phyloP scores from a whole-genome alignment of 2,888 invertebrate species.

The Pogonocherus hispidulus region DNA sequence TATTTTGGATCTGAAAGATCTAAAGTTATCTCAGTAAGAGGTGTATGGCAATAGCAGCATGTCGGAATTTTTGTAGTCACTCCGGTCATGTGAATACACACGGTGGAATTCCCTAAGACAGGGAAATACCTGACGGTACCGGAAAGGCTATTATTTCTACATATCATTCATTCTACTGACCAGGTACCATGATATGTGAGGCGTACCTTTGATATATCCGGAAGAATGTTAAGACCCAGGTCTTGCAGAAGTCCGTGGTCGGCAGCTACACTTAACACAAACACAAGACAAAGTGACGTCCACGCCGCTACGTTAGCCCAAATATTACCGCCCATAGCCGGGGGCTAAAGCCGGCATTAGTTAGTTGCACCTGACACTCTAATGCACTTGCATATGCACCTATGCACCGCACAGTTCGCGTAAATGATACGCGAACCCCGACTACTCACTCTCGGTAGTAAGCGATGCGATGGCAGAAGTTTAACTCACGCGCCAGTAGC shows the following conservation, averaged over 20 bases:
- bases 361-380: constrained; percentile 50
- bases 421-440: constrained; percentile 44
- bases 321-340: constrained; percentile 64
- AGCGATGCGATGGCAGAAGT: constrained; percentile 50
- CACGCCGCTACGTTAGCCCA: constrained; percentile 62
- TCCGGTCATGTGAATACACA: constrained; percentile 48
- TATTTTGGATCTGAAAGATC: constrained; percentile 45
- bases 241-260: constrained; percentile 60
- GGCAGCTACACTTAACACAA: constrained; percentile 53
- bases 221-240: constrained; percentile 61
- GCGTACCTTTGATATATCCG: constrained; percentile 64
- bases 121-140: constrained; percentile 55
- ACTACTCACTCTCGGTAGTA: constrained; percentile 51
- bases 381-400: constrained; percentile 54
- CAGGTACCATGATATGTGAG: constrained; percentile 2
- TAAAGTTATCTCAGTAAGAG: constrained; percentile 19
- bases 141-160: constrained; percentile 10
- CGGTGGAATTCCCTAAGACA: constrained; percentile 55
- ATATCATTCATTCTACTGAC: constrained; percentile 10
- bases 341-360: constrained; percentile 60
- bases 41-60: constrained; percentile 4
- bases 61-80: constrained; percentile 27
- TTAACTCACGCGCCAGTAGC: constrained; percentile 60
- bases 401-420: constrained; percentile 33
- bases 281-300: constrained; percentile 62